Percentiles rank a stretch among this genome's conserved stretches.
phyloP scores from a whole-genome alignment of 2,113 vertebrate species.

The Sarotherodon lohbergeri region DNA sequence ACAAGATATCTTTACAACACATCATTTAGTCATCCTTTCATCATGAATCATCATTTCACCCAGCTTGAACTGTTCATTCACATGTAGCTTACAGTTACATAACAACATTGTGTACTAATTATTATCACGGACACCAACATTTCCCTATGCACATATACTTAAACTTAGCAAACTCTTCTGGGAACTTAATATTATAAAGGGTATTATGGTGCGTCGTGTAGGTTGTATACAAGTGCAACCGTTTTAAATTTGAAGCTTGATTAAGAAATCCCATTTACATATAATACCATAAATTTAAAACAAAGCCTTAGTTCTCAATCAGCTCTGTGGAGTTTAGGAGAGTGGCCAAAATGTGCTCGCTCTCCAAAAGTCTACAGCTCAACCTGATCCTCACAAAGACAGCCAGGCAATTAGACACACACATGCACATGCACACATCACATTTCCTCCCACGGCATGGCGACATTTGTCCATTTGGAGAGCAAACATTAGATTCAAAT shows the following conservation, averaged over 20 bases:
- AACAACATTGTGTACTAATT: background rate
- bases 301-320: background rate
- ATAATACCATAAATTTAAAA: background rate
- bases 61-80: background rate
- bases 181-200: background rate
- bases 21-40: background rate
- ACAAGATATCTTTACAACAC: background rate
- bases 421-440: background rate
- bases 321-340: background rate
- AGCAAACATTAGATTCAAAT: constrained; percentile 15
- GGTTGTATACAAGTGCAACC: background rate
- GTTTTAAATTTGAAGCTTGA: background rate
- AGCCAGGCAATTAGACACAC: background rate
- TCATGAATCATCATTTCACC: background rate
- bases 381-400: background rate
- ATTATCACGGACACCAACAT: background rate
- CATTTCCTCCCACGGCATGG: background rate
- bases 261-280: background rate
- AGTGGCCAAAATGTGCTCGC: background rate
- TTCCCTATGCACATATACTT: background rate
- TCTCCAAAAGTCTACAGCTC: background rate
- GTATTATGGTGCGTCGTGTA: rapidly evolving
- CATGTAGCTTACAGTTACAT: background rate
- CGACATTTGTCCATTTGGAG: background rate
- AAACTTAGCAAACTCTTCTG: background rate